Conservation (phyloP, 2,888 invertebrate species). For the Agapetus fuscipes region DNA sequence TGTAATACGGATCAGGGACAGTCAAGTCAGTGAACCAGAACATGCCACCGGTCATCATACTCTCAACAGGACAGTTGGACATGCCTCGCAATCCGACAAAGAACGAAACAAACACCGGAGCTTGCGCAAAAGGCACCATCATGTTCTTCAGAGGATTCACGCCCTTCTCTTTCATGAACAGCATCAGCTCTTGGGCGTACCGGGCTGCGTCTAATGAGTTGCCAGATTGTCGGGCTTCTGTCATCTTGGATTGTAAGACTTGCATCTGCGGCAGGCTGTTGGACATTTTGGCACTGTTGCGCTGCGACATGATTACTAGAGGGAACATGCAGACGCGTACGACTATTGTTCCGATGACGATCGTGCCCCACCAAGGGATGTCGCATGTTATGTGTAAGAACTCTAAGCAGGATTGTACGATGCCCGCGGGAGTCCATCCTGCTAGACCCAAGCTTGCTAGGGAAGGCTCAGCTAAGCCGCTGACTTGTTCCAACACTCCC, state of each 20-base stretch:
- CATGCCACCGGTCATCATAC: constrained; percentile 78
- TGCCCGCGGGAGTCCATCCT: constrained; percentile 72
- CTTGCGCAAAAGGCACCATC: constrained; percentile 68
- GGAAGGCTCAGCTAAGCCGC: constrained; percentile 58
- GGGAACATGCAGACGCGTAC: constrained; percentile 76
- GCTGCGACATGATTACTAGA: constrained; percentile 72
- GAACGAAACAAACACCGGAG: constrained; percentile 86
- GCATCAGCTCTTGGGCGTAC: constrained; percentile 67
- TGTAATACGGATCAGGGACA: constrained; percentile 77
- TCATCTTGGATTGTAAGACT: constrained; percentile 71
- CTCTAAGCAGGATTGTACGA: constrained; percentile 74
- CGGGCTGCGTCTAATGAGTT: constrained; percentile 69
- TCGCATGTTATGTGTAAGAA: constrained; percentile 69
- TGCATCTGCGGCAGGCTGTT: constrained; percentile 83
- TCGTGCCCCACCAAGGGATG: constrained; percentile 91
- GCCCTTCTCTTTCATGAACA: constrained; percentile 73
- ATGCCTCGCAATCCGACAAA: constrained; percentile 82
- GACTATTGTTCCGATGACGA: constrained; percentile 67
- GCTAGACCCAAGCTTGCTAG: constrained; percentile 76
- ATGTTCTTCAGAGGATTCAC: constrained; percentile 74
- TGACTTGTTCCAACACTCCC: background rate
- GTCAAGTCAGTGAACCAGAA: constrained; percentile 93
- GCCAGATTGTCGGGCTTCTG: constrained; percentile 76
- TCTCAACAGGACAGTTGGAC: constrained; percentile 86
- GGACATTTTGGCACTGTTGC: constrained; percentile 69